Evolutionary conservation across 2,797 vertebrate species (phyloP), one percentile per base, ranked within the genome.

Genomic region (Silurus aristotelis): DNA sequence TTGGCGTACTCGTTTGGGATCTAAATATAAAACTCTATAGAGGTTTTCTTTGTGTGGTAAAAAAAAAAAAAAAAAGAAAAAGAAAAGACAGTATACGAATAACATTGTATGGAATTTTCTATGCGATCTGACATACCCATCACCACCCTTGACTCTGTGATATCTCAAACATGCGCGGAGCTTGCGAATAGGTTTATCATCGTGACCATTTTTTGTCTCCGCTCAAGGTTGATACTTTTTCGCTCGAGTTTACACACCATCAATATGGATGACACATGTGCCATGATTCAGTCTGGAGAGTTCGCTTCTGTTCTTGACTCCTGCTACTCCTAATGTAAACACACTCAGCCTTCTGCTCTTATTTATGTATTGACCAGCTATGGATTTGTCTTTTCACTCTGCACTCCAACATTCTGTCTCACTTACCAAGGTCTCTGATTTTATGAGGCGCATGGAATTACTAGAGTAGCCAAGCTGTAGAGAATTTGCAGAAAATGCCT

Each of bases 361-460:
- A 88, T 89, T 84, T 87, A 81, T 86, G 82, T 87, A 89, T 90
- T 82, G 84, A 89, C 86, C 55, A 19, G 22, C 56, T 56, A 88
- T 89, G 60, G 89, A 88, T 87, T 85, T 27, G 72, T 79, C 83
- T 87, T 85, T 90, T 84, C 75, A 80, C 73, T 66, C 58, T 67
- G 66, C 75, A 46, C 84, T 85, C 73, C 63, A 66, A 27, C 83
- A 79, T 87, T 89, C 82, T 83, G 76, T 82, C 67, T 38, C 60
- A 67, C 61, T 87, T 85, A 85, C 83, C 72, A 75, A 86, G 82
- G 82, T 85, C 70, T 55, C 61, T 31, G 84, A 72, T 80, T 48
- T 84, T 86, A 82, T 86, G 61, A 86, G 61, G 61, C 56, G 60
- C 80, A 87, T 66, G 80, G 63, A 56, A 60, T 73, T 38, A 73